Conservation (phyloP, 2,797 vertebrate species). For the Anniella stebbinsi region DNA sequence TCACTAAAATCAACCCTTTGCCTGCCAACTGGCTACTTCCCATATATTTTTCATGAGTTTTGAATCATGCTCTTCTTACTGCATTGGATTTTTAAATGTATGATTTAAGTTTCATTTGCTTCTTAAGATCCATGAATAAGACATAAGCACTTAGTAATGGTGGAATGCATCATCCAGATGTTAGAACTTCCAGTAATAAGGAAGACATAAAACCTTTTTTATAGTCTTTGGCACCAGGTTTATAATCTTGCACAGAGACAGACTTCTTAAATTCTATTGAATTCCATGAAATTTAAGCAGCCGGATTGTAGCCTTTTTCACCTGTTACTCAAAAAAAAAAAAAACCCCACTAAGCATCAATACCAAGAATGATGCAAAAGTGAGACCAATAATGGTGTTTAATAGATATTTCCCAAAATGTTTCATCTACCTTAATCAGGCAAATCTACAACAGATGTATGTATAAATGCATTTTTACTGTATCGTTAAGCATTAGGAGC, state of each 20-base stretch:
- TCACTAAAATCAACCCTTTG: constrained; percentile 7
- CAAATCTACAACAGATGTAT: neutral
- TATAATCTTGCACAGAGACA: too few relatives aligned
- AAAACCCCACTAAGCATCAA: too few relatives aligned
- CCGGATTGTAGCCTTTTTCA: neutral
- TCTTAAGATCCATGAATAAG: constrained; percentile 24
- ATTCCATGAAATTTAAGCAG: neutral
- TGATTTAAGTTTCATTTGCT: constrained; percentile 9
- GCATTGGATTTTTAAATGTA: constrained; percentile 25
- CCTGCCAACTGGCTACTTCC: constrained; percentile 48
- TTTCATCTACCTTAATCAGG: neutral
- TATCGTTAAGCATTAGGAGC: neutral
- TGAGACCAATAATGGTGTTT: neutral
- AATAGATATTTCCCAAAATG: neutral
- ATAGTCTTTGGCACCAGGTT: neutral
- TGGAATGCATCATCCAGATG: neutral
- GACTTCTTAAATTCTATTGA: neutral
- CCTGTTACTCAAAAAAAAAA: neutral
- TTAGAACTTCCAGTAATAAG: neutral
- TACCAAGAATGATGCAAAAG: neutral
- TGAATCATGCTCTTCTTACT: neutral
- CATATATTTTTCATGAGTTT: constrained; percentile 44
- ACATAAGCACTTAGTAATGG: neutral
- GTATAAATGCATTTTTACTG: neutral
- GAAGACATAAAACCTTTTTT: neutral